Evolutionary conservation across 2,113 vertebrate genomes (phyloP).

Genomic region (Nestor notabilis): DNA sequence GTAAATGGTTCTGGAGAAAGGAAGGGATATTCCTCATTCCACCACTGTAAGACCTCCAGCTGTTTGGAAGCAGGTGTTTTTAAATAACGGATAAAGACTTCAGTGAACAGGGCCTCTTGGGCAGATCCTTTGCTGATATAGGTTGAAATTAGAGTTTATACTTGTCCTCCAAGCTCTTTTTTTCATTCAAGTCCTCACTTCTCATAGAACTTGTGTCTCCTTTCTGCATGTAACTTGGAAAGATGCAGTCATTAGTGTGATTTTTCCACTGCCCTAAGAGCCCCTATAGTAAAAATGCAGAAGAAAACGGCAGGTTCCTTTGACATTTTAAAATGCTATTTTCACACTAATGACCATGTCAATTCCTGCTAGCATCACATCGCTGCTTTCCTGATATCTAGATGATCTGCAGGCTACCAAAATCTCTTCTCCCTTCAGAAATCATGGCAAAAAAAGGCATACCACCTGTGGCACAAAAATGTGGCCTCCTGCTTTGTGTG

Average conservation of each 20-base stretch:
- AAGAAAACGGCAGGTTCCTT: slow-evolving; percentile 2
- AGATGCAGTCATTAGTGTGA: slow-evolving; percentile 8
- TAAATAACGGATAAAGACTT: neutral
- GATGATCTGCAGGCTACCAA: neutral
- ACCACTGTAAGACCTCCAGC: neutral
- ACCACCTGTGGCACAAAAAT: neutral
- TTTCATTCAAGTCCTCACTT: neutral
- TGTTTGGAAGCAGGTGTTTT: slow-evolving; percentile 27
- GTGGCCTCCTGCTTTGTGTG: neutral
- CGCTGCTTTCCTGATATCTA: neutral
- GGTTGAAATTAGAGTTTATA: neutral
- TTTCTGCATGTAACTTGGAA: neutral
- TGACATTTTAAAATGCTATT: neutral
- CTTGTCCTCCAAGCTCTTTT: neutral
- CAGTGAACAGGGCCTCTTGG: neutral
- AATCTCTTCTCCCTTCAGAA: neutral
- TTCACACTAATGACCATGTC: neutral
- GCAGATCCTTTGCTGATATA: neutral
- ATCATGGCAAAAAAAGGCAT: neutral
- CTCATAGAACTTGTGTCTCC: neutral
- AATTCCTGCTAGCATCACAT: neutral
- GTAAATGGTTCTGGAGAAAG: slow-evolving; percentile 8
- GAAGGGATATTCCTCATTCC: neutral
- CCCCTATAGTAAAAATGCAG: neutral
- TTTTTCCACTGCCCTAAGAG: neutral